Evolutionary conservation across 2,888 invertebrate genomes (phyloP), one percentile per base, ranked within the genome.

Genomic region (Habroteleia sp.): DNA sequence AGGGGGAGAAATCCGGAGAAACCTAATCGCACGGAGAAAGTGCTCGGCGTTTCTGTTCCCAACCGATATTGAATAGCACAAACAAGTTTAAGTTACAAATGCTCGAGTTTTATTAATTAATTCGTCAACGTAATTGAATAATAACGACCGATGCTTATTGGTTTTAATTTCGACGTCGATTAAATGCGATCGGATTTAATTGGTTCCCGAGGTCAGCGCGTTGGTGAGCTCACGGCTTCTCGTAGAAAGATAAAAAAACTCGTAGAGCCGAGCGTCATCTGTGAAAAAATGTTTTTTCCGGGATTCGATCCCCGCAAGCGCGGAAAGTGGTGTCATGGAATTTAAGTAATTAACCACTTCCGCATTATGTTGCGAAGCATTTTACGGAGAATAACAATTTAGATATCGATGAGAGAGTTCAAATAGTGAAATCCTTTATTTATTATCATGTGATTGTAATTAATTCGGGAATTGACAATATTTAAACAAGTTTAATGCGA

Each of bases 1-100:
- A 3, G 35, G 56, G 39, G 62, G 29, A 42, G 44, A 56, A 56
- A 56, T 56, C 65, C 35, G 31, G 66, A 66, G 66, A 66, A 66
- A 66, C 66, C 56, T 46, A 66, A 66, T 66, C 54, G 56, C 39
- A 31, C 31, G 31, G 66, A 66, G 66, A 66, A 66, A 66, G 66
- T 66, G 33, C 42, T 63, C 50, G n/a, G 16, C 8, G 35, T n/a
- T n/a, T 41, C 31, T 17, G 41, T 10, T 10, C 17, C 16, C 14
- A n/a, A 11, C 20, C 56, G 46, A 66, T 66, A 66, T 56, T 54
- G 54, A 66, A 66, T 66, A 56, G 66, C 66, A 56, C 66, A 66
- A 66, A 46, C 66, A 56, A 66, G 56, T 66, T 66, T 56, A 66
- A 56, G 46, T 66, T 66, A 39, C 56, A 23, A 46, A 66, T 23